Evolutionary conservation across 2,888 invertebrate genomes (phyloP), one percentile per base, ranked within the genome.

Genomic region (Furcula furcula): DNA sequence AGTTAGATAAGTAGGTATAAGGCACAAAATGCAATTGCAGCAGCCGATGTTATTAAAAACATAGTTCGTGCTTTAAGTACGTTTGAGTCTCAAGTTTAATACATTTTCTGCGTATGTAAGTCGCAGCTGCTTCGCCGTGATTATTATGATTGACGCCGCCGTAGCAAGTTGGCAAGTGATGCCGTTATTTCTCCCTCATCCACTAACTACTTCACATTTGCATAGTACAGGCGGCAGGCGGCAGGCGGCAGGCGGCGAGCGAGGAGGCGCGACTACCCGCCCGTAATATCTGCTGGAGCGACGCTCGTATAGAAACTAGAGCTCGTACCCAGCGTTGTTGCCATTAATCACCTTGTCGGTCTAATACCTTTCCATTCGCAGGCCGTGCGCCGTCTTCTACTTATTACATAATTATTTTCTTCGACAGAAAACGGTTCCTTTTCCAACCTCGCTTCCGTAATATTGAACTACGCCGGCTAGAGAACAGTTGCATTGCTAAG

Each of bases 371-470:
- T 78, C 78, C 80, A 79, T 82, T 84, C 80, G 76, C 68, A 74
- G 74, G 68, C 77, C 64, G 65, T 63, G 64, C 74, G 67, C 75
- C 76, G 71, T 73, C 77, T 73, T 72, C 78, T 80, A 75, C 80
- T 83, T 82, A 82, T 77, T 79, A 79, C 73, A 76, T 79, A 84
- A 85, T 84, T 84, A 84, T 81, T 85, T 82, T 82, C 79, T 81
- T 79, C 75, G 74, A 71, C 76, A 73, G 65, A 55, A 65, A 70
- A 68, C 68, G 68, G 64, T 70, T 70, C 64, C 70, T 66, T 72
- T 71, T 52, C 65, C 60, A 59, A 60, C 57, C 61, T 55, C 61
- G 57, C 55, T 69, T 66, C 64, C 65, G 67, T 72, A 67, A 69
- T 75, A 73, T 67, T 63, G 66, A 74, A 70, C 71, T 69, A 65